These are phyloP conservation scores for Crotalus viridis DNA, from an alignment of 2,113 vertebrate genomes.

Conservation along the genomic window DNA sequence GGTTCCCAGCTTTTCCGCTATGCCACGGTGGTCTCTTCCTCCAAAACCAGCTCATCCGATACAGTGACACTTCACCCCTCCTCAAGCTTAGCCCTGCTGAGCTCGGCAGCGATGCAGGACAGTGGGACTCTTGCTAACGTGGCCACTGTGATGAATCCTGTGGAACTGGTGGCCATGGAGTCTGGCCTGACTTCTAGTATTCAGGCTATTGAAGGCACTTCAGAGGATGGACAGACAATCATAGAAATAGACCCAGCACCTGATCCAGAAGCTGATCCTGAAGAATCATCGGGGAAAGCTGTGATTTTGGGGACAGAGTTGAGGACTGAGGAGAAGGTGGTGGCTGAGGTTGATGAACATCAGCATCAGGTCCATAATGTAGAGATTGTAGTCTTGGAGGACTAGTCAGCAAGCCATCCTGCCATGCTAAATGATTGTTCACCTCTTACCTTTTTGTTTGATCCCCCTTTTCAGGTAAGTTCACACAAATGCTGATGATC, in stretches of 20 bases:
- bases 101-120: slow-evolving; percentile 82
- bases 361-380: slow-evolving; percentile 84
- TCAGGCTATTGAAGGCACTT: slow-evolving; percentile 78
- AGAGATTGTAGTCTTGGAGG: slow-evolving; percentile 84
- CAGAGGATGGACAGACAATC: slow-evolving; percentile 78
- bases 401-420: slow-evolving; percentile 59
- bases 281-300: slow-evolving; percentile 71
- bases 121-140: slow-evolving; percentile 76
- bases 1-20: slow-evolving; percentile 90
- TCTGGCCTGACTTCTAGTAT: slow-evolving; percentile 75
- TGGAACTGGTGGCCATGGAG: slow-evolving; percentile 89
- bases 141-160: slow-evolving; percentile 79
- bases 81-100: slow-evolving; percentile 86
- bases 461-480: slow-evolving; percentile 51
- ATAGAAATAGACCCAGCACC: slow-evolving; percentile 88
- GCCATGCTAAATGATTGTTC: slow-evolving; percentile 40
- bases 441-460: slow-evolving; percentile 47
- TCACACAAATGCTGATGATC: slow-evolving; percentile 45
- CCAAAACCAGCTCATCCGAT: slow-evolving; percentile 76
- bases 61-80: slow-evolving; percentile 86
- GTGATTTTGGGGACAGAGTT: slow-evolving; percentile 81
- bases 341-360: slow-evolving; percentile 77
- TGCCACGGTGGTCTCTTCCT: slow-evolving; percentile 78
- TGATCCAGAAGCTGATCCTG: slow-evolving; percentile 73
- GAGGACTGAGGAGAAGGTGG: slow-evolving; percentile 80